Percentiles rank a stretch among this genome's conserved stretches.
Evolutionary conservation across 53 echinoderm and acorn worm species (phyloP).

Genomic region (Zoroaster sp.): DNA sequence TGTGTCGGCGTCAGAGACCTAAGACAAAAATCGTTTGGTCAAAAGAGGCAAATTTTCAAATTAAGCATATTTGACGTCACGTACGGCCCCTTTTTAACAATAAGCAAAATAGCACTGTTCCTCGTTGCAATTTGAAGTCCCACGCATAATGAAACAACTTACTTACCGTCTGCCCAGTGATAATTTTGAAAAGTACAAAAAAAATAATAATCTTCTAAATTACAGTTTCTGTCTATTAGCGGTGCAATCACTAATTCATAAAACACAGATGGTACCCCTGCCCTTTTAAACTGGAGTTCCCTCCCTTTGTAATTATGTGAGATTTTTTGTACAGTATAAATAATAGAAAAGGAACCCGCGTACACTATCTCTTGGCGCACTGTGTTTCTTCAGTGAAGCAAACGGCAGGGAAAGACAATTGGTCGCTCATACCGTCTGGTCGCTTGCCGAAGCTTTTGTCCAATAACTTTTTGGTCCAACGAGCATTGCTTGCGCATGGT

Average conservation of each 20-base stretch:
- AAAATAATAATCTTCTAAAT: not conserved
- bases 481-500: conserved; percentile 20
- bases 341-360: not conserved
- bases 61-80: no score
- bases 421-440: conserved; percentile 2
- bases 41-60: no score
- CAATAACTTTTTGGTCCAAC: not conserved
- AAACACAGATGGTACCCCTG: conserved; percentile 15
- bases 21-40: no score
- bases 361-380: not conserved
- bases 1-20: no score
- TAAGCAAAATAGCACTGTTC: no score
- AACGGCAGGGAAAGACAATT: not conserved
- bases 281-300: not conserved
- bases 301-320: not conserved
- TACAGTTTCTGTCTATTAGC: not conserved
- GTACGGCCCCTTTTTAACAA: no score
- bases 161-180: not conserved
- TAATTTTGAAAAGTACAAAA: not conserved
- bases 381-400: not conserved
- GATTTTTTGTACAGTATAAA: not conserved
- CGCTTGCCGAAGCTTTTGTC: not conserved
- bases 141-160: not conserved
- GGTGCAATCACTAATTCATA: conserved; percentile 6
- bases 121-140: no score